Base-by-base conservation (phyloP, 2,888 invertebrate genomes). In the Tipula unca region DNA sequence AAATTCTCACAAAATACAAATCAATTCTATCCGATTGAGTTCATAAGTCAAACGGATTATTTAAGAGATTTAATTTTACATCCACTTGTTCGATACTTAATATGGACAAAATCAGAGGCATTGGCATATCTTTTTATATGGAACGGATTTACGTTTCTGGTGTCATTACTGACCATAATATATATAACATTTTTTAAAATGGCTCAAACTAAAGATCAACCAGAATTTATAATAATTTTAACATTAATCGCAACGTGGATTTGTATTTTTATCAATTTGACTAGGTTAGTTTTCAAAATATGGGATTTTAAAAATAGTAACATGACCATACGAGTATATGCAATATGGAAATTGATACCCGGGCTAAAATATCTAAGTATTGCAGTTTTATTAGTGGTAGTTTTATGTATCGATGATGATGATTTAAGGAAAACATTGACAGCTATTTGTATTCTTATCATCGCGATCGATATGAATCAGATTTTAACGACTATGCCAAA, bases 71-170 rank as follows among this genome's bases (percentile, higher is more conserved):
- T 96, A 42, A 90, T 96, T 20, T 95, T 94, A 87, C 96, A 96
- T 91, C 96, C 96, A 0, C 92, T 96, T 0, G 93, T 96, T 84
- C 94, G 95, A 0, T 95, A 95, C 87, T 96, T 96, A 88, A 90
- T 96, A 3, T 94, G 95, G 88, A 91, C 96, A 86, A 96, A 96
- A 89, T 96, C 96, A 96, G 94, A 95, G 89, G n/a, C n/a, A 32
- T 35, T 83, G 8, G 14, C 35, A 3, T 29, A 3, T 17, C n/a
- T 83, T 1, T 29, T 83, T 83, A 0, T 83, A 83, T 83, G 83
- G 83, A 83, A 83, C 17, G 25, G 1, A 83, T 5, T 83, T 8
- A 8, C 6, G 5, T 32, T 29, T 14, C 17, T 83, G 3, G 6
- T 14, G 6, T 83, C 25, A 5, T 1, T 83, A n/a, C 14, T 83